Conservation (phyloP, 2,888 invertebrate species). For the Eledona agricola region DNA sequence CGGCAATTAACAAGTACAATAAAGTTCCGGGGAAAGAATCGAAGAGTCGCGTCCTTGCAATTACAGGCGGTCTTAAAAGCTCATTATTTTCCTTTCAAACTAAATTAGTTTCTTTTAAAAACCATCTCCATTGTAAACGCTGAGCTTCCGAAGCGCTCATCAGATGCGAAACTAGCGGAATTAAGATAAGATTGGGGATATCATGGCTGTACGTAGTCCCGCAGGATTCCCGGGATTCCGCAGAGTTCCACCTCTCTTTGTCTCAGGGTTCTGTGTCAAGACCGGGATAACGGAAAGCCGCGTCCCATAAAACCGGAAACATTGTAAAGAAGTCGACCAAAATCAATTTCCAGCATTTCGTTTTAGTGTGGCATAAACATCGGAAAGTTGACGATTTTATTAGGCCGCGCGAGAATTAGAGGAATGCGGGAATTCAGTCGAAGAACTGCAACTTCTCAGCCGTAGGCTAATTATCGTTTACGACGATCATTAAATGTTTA, state of each 20-base stretch:
- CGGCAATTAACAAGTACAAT: slow-evolving; percentile 12
- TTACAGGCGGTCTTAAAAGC: slow-evolving; percentile 17
- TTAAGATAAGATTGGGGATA: slow-evolving; percentile 18
- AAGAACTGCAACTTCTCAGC: slow-evolving; percentile 1
- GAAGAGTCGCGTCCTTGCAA: slow-evolving; percentile 11
- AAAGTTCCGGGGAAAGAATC: slow-evolving; percentile 12
- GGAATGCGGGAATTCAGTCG: too few relatives aligned
- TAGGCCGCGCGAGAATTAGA: not conserved
- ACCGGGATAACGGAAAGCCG: slow-evolving; percentile 7
- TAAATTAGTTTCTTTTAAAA: slow-evolving; percentile 17
- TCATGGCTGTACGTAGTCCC: slow-evolving; percentile 18
- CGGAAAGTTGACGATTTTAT: slow-evolving; percentile 6
- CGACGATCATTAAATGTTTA: slow-evolving; percentile 26
- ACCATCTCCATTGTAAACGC: slow-evolving; percentile 1
- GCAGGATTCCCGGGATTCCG: slow-evolving; percentile 11
- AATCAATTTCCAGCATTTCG: slow-evolving; percentile 19
- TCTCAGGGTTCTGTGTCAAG: slow-evolving; percentile 16
- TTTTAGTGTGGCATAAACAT: slow-evolving; percentile 13
- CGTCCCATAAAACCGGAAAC: slow-evolving; percentile 16
- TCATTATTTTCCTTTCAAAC: slow-evolving; percentile 20
- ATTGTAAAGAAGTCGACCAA: slow-evolving; percentile 23
- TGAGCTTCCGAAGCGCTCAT: too few relatives aligned
- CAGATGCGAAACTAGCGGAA: slow-evolving; percentile 5
- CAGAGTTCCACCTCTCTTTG: slow-evolving; percentile 18
- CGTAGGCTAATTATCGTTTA: slow-evolving; percentile 28